Evolutionary conservation across 2,888 invertebrate species (phyloP), one percentile per base, ranked within the genome.

Genomic region (Cylloceria caligata): DNA sequence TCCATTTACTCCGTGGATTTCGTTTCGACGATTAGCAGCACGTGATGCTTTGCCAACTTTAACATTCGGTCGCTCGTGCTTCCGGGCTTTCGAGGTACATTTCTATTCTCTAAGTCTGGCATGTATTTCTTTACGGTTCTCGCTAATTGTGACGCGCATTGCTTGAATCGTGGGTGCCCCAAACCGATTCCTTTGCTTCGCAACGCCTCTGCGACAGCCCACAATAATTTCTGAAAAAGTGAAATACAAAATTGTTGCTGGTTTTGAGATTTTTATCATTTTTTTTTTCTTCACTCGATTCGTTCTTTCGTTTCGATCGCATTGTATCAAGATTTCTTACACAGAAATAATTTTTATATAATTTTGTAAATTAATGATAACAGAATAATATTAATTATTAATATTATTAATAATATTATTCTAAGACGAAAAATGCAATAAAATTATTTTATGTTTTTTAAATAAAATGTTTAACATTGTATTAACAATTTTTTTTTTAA

Each of bases 191-290:
- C 96, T 90, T 96, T 95, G 30, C 94, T 93, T 55, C 96, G 95
- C 19, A 97, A 93, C 0, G 97, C 96, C 88, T 96, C 96, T 2
- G 96, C 95, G 3, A 97, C 96, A 0, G 97, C 97, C 97, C 97
- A 97, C 19, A 97, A 93, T 30, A 97, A 93, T 94, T 97, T 97
- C 96, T 96, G 90, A 60, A 60, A n/a, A 24, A 60, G 55, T 55
- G 42, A 55, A 19, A 57, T 3, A 5, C 21, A 36, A 52, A 24
- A 36, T 5, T 39, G 39, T 69, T 27, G 21, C 30, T n/a, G n/a
- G n/a, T n/a, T n/a, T n/a, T n/a, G n/a, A n/a, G n/a, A n/a, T n/a
- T n/a, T n/a, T n/a, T n/a, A n/a, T n/a, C n/a, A n/a, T n/a, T n/a
- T n/a, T n/a, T n/a, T n/a, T 57, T 57, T 49, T 21, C 5, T 21